These are phyloP conservation scores for Danio tinwini DNA, from an alignment of 2,797 vertebrate genomes.

Conservation along the genomic window DNA sequence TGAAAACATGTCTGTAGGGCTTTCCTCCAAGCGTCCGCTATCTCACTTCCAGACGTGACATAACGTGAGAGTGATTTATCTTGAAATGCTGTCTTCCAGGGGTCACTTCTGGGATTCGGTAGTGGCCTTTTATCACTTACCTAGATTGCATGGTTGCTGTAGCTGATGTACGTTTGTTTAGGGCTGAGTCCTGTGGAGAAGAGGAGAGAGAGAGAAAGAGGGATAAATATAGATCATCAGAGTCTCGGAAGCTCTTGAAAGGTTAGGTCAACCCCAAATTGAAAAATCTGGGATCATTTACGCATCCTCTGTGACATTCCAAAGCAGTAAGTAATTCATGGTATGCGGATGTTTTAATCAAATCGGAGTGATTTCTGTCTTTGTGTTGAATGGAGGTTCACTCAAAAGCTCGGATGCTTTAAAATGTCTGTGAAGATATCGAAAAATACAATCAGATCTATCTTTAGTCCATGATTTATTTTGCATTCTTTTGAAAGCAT, in stretches of 20 bases:
- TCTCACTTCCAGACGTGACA: constrained; percentile 55
- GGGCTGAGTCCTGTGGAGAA: constrained; percentile 87
- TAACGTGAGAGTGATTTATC: constrained; percentile 61
- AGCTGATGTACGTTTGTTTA: constrained; percentile 99
- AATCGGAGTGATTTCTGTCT: no score
- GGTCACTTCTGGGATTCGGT: constrained; percentile 66
- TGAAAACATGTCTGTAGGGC: constrained; percentile 51
- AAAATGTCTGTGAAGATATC: no score
- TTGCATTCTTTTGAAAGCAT: no score
- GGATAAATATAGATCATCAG: constrained; percentile 34
- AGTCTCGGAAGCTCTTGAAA: not conserved
- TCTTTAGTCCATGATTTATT: no score
- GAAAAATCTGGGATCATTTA: not conserved
- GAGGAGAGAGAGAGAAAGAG: constrained; percentile 69
- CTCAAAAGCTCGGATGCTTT: no score
- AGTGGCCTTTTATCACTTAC: constrained; percentile 64
- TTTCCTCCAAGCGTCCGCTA: constrained; percentile 42
- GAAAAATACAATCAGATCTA: no score
- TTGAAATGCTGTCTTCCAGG: constrained; percentile 60
- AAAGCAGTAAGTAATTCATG: no score
- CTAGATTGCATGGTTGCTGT: constrained; percentile 98
- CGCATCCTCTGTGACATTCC: no score
- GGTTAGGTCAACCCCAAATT: not conserved
- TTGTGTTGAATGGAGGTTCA: no score
- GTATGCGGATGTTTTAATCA: no score